A percentile compares a stretch with the other conserved stretches of the same genome.
Conservation (phyloP, 2,113 vertebrate genomes). For the Misgurnus anguillicaudatus region DNA sequence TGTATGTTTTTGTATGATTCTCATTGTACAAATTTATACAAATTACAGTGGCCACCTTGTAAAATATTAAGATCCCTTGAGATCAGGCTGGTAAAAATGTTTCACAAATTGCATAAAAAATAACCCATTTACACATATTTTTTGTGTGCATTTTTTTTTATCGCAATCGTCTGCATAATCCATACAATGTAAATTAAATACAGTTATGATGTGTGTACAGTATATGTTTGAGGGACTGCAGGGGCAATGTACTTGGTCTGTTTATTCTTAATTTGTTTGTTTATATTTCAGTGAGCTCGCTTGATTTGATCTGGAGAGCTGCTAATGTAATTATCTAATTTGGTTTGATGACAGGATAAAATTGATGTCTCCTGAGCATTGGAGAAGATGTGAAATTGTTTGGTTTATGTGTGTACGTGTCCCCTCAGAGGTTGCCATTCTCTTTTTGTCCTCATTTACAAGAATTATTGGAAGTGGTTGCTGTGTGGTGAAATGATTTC, state of each 20-base stretch:
- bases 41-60: too few relatives aligned
- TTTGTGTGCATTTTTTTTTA: too few relatives aligned
- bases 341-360: constrained; percentile 25
- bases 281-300: neutral
- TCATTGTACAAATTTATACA: too few relatives aligned
- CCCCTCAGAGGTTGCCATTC: constrained; percentile 28
- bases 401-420: constrained; percentile 26
- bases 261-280: neutral
- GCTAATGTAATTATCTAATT: constrained; percentile 27
- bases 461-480: neutral
- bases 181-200: too few relatives aligned
- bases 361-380: constrained; percentile 7
- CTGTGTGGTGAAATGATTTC: neutral
- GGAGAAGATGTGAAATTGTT: constrained; percentile 18
- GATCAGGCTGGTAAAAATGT: too few relatives aligned
- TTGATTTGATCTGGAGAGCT: constrained; percentile 32
- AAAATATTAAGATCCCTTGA: too few relatives aligned
- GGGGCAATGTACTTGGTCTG: neutral
- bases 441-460: constrained; percentile 21
- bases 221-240: too few relatives aligned
- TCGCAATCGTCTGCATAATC: too few relatives aligned
- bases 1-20: too few relatives aligned
- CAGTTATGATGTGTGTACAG: too few relatives aligned
- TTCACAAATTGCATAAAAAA: too few relatives aligned
- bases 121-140: too few relatives aligned